Percentiles rank a stretch among this genome's conserved stretches.
Evolutionary conservation across 2,797 vertebrate genomes (phyloP).

Genomic region (Kryptolebias ocellatus): DNA sequence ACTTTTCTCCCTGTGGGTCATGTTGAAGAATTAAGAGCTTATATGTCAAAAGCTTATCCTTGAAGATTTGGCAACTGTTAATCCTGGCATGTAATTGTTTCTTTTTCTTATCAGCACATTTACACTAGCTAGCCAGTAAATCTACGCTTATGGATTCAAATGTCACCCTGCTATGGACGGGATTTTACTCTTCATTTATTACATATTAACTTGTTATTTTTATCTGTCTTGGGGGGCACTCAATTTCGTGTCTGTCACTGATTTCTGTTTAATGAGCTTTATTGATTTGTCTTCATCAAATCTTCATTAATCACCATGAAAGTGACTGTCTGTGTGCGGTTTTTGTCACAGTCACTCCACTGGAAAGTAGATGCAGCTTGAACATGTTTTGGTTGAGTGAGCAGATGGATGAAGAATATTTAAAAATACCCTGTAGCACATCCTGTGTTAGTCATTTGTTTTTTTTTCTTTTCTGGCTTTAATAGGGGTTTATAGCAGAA

Average conservation of each 20-base stretch:
- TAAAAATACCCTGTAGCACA: constrained; percentile 25
- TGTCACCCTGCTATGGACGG: constrained; percentile 37
- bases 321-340: constrained; percentile 27
- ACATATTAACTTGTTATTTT: constrained; percentile 55
- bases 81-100: constrained; percentile 44
- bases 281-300: constrained; percentile 72
- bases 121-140: constrained; percentile 47
- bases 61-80: constrained; percentile 29
- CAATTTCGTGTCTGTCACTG: constrained; percentile 50
- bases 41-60: constrained; percentile 28
- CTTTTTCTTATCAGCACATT: constrained; percentile 46
- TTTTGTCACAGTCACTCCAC: constrained; percentile 33
- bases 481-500: constrained; percentile 28
- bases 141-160: constrained; percentile 45
- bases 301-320: constrained; percentile 66
- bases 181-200: constrained; percentile 58
- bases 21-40: constrained; percentile 16
- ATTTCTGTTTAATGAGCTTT: constrained; percentile 69
- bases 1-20: constrained; percentile 22
- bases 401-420: constrained; percentile 36
- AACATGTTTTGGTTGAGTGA: constrained; percentile 20
- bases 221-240: constrained; percentile 45
- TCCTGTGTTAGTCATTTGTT: constrained; percentile 40
- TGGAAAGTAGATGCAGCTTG: constrained; percentile 28
- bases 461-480: constrained; percentile 12